Percentiles rank a stretch among this genome's conserved stretches.
Evolutionary conservation across 1,140 invertebrate species (phyloP).

Genomic region (Drosophila nannoptera): DNA sequence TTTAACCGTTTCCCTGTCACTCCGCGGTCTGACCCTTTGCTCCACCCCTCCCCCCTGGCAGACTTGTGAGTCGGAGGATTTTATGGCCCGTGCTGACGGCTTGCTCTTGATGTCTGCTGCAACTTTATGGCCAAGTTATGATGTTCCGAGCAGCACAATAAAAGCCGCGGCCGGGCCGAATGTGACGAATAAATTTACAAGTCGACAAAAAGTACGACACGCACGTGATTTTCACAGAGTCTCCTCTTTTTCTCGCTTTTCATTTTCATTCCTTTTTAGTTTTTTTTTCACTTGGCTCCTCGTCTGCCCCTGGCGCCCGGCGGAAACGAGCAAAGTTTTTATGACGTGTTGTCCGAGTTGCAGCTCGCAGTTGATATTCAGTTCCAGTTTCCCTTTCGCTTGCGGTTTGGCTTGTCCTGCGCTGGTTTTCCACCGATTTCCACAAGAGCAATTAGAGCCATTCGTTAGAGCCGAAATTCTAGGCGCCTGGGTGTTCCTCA

Average conservation of each 20-base stretch:
- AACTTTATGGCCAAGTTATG: constrained; percentile 51
- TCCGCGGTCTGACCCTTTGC: too few species aligned
- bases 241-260: constrained; percentile 32
- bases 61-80: constrained; percentile 8
- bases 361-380: constrained; percentile 23
- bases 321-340: constrained; percentile 62
- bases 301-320: background rate
- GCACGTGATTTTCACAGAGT: constrained; percentile 73
- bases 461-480: too few species aligned
- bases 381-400: constrained; percentile 51
- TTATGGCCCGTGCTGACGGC: constrained; percentile 22
- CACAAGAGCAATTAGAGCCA: too few species aligned
- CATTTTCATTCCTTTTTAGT: constrained; percentile 30
- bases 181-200: constrained; percentile 69
- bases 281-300: constrained; percentile 20
- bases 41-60: too few species aligned
- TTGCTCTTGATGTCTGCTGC: constrained; percentile 18
- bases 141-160: constrained; percentile 34
- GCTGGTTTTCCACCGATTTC: constrained; percentile 1
- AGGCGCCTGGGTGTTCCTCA: too few species aligned
- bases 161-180: constrained; percentile 39
- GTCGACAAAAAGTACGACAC: constrained; percentile 45
- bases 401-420: constrained; percentile 22
- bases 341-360: constrained; percentile 47
- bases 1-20: too few species aligned